Percentiles rank a stretch among this genome's conserved stretches.
Conservation (phyloP, 2,113 vertebrate species). For the Sphyrna mokarran region DNA sequence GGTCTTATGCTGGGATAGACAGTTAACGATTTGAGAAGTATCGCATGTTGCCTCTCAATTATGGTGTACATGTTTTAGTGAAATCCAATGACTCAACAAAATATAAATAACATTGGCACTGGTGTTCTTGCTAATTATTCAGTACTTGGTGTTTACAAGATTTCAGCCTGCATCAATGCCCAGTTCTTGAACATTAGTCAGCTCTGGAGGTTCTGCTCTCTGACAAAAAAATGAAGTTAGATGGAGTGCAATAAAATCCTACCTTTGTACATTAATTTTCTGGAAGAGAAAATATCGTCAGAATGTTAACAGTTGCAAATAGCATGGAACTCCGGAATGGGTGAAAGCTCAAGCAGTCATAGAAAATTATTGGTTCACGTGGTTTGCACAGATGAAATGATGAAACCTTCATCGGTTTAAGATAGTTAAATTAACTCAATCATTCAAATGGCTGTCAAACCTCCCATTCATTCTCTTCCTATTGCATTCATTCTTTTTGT, state of each 20-base stretch:
- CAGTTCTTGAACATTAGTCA: background rate
- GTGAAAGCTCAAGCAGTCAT: background rate
- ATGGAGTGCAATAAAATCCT: background rate
- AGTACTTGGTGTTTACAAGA: background rate
- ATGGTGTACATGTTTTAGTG: background rate
- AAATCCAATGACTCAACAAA: background rate
- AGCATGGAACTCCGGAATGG: background rate
- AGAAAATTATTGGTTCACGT: background rate
- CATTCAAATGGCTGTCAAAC: background rate
- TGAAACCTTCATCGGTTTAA: background rate
- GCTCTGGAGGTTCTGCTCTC: background rate
- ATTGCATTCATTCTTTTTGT: background rate
- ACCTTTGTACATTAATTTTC: background rate
- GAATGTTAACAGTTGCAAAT: background rate
- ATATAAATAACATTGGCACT: background rate
- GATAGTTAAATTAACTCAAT: background rate
- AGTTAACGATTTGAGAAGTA: background rate
- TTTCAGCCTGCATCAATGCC: background rate
- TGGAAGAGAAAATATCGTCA: too few species aligned
- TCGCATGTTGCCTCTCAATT: background rate
- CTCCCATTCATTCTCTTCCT: too few species aligned
- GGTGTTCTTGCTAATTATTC: constrained; percentile 8
- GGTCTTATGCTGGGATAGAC: too few species aligned
- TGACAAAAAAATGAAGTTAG: background rate
- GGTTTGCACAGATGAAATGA: background rate